Evolutionary conservation across 2,113 vertebrate species (phyloP), one percentile per base, ranked within the genome.

Genomic region (Phaethornis superciliosus): DNA sequence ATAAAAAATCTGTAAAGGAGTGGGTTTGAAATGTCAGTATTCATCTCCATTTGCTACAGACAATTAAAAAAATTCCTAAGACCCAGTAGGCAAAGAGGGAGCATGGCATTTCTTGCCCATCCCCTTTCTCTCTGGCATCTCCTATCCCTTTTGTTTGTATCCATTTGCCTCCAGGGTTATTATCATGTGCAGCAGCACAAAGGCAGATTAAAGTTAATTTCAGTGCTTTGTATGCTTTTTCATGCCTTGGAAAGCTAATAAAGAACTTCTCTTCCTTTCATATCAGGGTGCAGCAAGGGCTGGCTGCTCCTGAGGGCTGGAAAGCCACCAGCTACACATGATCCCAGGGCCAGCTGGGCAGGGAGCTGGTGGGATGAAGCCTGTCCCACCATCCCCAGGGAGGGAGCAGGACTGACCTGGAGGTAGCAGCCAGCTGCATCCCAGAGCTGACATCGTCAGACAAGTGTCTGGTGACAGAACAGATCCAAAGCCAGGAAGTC

Each of bases 301-400:
- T 86, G 35, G 22, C n/a, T 60, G 19, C 37, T 49, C 14, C 55
- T 30, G 47, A 30, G 40, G 56, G 35, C 18, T 28, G 21, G 28
- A 83, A 28, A 67, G 18, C 49, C 3, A 1, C 6, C 49, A n/a
- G 15, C 37, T 44, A 52, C 37, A 12, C 15, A 23, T 27, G 24
- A 4, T 46, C 15, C 28, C 32, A 27, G 0, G 0, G n/a, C 9
- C 3, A 26, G 37, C 16, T 4, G 15, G 27, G 42, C 69, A 71
- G 32, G n/a, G 12, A 51, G 33, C 12, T 16, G 17, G 32, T 1
- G 1, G 15, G 12, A 21, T 32, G 44, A 40, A 35, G 18, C 26
- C 55, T 55, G 37, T 64, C 16, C n/a, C 33, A 33, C 26, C 14
- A 23, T 11, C 5, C 0, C 33, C 21, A 33, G 7, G 2, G 0